Percentiles rank a stretch among this genome's conserved stretches.
phyloP scores from a whole-genome alignment of 1,140 invertebrate species.

The Prorops nasuta region DNA sequence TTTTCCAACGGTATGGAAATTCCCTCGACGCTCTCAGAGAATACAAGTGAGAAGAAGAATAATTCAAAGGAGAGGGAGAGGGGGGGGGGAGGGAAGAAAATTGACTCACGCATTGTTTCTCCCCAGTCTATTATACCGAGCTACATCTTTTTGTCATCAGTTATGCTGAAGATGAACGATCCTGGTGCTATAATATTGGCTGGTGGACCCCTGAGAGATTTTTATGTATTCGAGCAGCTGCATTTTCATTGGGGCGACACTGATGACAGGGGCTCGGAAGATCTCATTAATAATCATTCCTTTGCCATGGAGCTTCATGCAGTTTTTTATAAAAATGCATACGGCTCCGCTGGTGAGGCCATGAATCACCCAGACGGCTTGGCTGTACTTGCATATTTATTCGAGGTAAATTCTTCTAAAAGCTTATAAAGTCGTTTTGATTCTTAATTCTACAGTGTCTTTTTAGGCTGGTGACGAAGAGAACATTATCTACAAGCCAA shows the following conservation, averaged over 20 bases:
- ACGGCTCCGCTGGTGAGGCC: slow-evolving; percentile 64
- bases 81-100: no score
- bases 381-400: slow-evolving; percentile 82
- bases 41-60: no score
- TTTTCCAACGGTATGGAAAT: no score
- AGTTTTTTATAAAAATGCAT: slow-evolving; percentile 79
- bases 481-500: slow-evolving; percentile 58
- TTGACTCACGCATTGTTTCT: no score
- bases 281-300: slow-evolving; percentile 72
- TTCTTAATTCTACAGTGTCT: slow-evolving; percentile 4
- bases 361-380: slow-evolving; percentile 69
- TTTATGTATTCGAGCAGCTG: slow-evolving; percentile 77
- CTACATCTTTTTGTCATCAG: no score
- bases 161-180: slow-evolving; percentile 60
- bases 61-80: no score
- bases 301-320: slow-evolving; percentile 80
- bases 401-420: slow-evolving; percentile 70
- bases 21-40: no score
- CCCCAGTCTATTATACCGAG: no score
- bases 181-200: slow-evolving; percentile 58
- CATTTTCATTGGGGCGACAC: slow-evolving; percentile 83
- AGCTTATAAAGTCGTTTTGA: neutral
- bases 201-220: slow-evolving; percentile 68
- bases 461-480: slow-evolving; percentile 25
- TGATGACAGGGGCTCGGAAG: slow-evolving; percentile 82